phyloP scores from a whole-genome alignment of 2,888 invertebrate species.

The Sturmia bella region DNA sequence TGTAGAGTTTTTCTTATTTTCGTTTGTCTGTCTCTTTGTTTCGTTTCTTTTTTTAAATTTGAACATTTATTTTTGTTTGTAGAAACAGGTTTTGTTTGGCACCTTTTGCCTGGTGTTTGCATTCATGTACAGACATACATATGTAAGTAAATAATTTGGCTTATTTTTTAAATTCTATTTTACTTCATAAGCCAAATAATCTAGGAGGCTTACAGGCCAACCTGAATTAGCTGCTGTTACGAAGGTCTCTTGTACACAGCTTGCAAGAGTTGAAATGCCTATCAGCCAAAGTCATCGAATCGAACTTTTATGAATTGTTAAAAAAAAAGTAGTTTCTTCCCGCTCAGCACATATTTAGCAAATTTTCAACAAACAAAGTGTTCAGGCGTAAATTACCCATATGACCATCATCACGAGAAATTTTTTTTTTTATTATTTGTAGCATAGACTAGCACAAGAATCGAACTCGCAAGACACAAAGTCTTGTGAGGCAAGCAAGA shows the following conservation, averaged over 20 bases:
- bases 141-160: constrained; percentile 1
- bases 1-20: constrained; percentile 13
- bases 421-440: constrained; percentile 29
- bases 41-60: constrained; percentile 39
- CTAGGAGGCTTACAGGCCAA: constrained; percentile 21
- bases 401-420: constrained; percentile 78
- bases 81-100: constrained; percentile 67
- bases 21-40: constrained; percentile 18
- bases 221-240: too few relatives aligned
- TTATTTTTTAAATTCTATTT: constrained; percentile 20
- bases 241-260: too few relatives aligned
- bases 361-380: constrained; percentile 74
- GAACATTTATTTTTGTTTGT: constrained; percentile 55
- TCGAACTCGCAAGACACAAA: too few relatives aligned
- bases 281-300: too few relatives aligned
- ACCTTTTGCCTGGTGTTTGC: constrained; percentile 50
- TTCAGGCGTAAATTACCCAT: constrained; percentile 82
- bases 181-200: background rate
- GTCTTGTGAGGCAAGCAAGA: too few relatives aligned
- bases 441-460: too few relatives aligned
- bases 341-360: constrained; percentile 75
- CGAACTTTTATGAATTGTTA: too few relatives aligned
- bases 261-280: too few relatives aligned
- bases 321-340: constrained; percentile 8
- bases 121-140: background rate